Percentiles rank a stretch among this genome's conserved stretches.
These are phyloP conservation scores for Plemyria rubiginata DNA, from an alignment of 2,888 invertebrate genomes.

Conservation along the genomic window DNA sequence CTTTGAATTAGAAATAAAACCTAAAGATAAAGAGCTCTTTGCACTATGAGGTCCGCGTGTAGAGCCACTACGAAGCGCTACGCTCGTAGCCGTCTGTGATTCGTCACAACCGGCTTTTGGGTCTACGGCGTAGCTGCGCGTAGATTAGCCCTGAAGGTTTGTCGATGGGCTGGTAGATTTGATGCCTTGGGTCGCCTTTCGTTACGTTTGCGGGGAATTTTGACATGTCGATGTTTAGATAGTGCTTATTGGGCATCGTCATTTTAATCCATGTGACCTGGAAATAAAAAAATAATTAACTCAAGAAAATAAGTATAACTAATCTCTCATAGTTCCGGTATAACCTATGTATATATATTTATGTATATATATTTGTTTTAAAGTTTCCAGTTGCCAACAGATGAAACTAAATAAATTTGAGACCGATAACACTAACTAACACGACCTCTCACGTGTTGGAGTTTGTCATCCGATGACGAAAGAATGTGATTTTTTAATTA, in stretches of 20 bases:
- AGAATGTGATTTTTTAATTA: no score
- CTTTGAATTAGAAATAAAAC: constrained; percentile 2
- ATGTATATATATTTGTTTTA: no score
- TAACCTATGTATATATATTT: no score
- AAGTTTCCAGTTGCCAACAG: no score
- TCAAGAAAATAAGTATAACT: neutral
- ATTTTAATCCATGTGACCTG: constrained; percentile 89
- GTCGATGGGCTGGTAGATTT: constrained; percentile 91
- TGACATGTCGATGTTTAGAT: constrained; percentile 89
- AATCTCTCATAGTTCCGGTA: no score
- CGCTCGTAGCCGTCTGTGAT: constrained; percentile 70
- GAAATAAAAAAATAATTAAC: constrained; percentile 40
- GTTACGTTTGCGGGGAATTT: constrained; percentile 88
- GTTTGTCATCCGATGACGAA: no score
- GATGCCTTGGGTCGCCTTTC: constrained; percentile 86
- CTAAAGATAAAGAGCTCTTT: constrained; percentile 1
- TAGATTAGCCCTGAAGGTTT: constrained; percentile 92
- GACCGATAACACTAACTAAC: no score
- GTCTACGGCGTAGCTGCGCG: constrained; percentile 88
- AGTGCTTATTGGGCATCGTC: constrained; percentile 93
- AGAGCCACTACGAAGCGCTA: constrained; percentile 51
- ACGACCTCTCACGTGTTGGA: no score
- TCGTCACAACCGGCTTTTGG: constrained; percentile 81
- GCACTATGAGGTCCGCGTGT: constrained; percentile 37
- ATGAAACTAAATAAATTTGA: no score